Base-by-base conservation (phyloP, 2,888 invertebrate species). In the Tachina fera region DNA sequence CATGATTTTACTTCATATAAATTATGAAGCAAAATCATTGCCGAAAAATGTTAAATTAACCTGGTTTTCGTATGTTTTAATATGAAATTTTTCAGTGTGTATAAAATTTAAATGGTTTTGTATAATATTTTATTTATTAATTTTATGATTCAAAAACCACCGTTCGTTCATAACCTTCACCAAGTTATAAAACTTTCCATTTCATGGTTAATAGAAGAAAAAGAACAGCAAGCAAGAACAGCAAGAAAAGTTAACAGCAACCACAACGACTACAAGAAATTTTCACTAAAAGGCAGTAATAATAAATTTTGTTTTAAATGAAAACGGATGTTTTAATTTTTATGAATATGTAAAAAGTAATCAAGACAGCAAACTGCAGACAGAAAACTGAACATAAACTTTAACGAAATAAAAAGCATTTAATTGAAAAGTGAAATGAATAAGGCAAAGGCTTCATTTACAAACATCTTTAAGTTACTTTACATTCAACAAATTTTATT, bases 311-410 rank as follows among this genome's bases (percentile, higher is more conserved):
- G 41, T 10, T 75, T 75, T 65, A 82, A 75, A 82, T 60, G 51
- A 74, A 82, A 82, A 85, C 61, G 75, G 68, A 85, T 85, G 78
- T 82, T 82, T 78, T 82, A 67, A 75, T 71, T 78, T 70, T 75
- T 19, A 31, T 31, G 6, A 78, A 74, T 14, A 49, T 63, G 41
- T 58, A 74, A 58, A 68, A 77, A 81, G 53, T 9, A 72, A 80
- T 11, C 31, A 63, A 70, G 19, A 39, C 13, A 51, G 31, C 19
- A 13, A 16, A 31, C 58, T 56, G 22, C 22, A 45, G 22, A 58
- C 43, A 31, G 6, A 11, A 10, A 31, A 31, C 5, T 31, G 51
- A 53, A 19, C n/a, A 70, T n/a, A 16, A 45, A 51, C 14, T 58
- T 22, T 31, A 58, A 22, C 13, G 13, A 58, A 63, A 61, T 49